phyloP scores from a whole-genome alignment of 1,140 invertebrate genomes.

The Sarcophaga peregrina region DNA sequence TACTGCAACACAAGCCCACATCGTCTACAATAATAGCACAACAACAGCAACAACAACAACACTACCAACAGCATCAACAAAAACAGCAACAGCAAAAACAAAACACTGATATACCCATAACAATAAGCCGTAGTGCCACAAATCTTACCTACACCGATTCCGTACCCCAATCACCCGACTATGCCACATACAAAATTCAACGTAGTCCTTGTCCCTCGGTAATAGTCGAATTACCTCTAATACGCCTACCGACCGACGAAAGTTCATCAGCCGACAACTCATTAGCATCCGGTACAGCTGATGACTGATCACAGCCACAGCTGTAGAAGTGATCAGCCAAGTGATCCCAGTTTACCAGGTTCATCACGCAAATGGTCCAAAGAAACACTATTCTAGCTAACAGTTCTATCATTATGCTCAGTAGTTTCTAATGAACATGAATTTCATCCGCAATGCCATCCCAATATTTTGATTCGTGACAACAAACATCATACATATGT shows the following conservation, averaged over 20 bases:
- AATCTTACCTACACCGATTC: slow-evolving; percentile 46
- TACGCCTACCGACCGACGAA: slow-evolving; percentile 54
- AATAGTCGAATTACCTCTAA: slow-evolving; percentile 64
- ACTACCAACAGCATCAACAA: neutral
- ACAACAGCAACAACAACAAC: slow-evolving; percentile 40
- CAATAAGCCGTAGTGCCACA: slow-evolving; percentile 53
- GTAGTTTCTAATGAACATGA: neutral
- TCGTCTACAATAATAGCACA: slow-evolving; percentile 26
- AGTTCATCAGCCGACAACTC: slow-evolving; percentile 30
- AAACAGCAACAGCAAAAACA: neutral
- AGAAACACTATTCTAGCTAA: slow-evolving; percentile 66
- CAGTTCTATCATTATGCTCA: neutral
- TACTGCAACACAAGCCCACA: slow-evolving; percentile 54
- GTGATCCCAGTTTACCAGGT: slow-evolving; percentile 64
- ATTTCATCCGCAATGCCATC: neutral
- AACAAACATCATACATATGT: neutral
- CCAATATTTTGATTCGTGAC: neutral
- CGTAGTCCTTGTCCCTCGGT: slow-evolving; percentile 54
- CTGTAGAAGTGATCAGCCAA: slow-evolving; percentile 46
- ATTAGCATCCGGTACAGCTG: neutral
- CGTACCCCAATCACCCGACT: slow-evolving; percentile 3
- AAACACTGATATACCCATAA: neutral
- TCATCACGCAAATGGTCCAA: slow-evolving; percentile 65
- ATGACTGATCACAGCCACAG: slow-evolving; percentile 46
- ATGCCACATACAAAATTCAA: neutral